These are phyloP conservation scores for Cinclus cinclus DNA, from an alignment of 2,113 vertebrate species.

Conservation along the genomic window DNA sequence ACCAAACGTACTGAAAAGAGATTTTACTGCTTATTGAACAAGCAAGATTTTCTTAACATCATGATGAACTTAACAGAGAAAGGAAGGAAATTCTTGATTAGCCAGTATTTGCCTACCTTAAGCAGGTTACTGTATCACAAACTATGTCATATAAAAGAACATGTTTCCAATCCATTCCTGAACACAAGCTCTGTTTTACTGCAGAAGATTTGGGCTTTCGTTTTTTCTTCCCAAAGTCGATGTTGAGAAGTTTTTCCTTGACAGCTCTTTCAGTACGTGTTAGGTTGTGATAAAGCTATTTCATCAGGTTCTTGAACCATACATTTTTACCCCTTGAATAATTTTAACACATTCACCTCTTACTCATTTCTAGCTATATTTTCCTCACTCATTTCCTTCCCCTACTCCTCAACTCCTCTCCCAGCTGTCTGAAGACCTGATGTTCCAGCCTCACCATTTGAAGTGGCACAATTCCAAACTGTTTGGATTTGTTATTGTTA, in stretches of 20 bases:
- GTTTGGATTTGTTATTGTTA: too few species aligned
- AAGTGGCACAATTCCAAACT: neutral
- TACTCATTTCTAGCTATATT: neutral
- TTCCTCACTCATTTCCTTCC: neutral
- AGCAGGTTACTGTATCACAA: neutral
- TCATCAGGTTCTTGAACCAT: neutral
- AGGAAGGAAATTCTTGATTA: slow-evolving; percentile 3
- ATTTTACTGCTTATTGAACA: neutral
- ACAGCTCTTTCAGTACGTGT: neutral
- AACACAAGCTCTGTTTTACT: neutral
- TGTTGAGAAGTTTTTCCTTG: neutral
- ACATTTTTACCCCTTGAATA: neutral
- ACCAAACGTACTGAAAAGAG: neutral
- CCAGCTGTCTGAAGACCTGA: neutral
- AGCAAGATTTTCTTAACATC: neutral
- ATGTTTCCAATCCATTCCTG: neutral
- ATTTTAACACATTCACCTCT: neutral
- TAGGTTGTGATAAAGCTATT: neutral
- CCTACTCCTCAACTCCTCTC: neutral
- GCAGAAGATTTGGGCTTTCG: neutral
- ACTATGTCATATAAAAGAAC: neutral
- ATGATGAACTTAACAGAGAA: neutral
- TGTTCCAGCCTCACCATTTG: neutral
- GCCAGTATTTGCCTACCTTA: neutral
- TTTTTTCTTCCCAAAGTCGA: neutral